Evolutionary conservation across 2,888 invertebrate species (phyloP).

Genomic region (Podotricha telesiphe): DNA sequence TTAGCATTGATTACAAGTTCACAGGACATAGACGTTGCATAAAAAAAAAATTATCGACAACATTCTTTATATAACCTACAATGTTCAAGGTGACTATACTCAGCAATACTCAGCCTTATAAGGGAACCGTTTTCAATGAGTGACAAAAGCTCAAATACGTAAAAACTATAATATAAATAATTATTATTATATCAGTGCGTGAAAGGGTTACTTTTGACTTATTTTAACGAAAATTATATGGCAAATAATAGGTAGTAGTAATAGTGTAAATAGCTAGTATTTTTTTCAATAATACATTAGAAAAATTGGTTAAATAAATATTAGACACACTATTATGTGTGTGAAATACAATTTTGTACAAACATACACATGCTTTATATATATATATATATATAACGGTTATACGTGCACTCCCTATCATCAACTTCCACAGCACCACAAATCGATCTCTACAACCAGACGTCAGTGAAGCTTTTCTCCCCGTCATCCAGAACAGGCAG

Average conservation of each 20-base stretch:
- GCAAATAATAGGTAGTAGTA: no score
- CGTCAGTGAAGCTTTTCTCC: slow-evolving; percentile 75
- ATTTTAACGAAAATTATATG: no score
- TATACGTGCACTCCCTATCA: no score
- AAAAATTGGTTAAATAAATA: no score
- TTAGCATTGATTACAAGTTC: slow-evolving; percentile 15
- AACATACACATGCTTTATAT: no score
- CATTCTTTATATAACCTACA: slow-evolving; percentile 19
- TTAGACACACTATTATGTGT: no score
- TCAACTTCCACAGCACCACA: slow-evolving; percentile 64
- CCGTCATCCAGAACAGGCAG: slow-evolving; percentile 62
- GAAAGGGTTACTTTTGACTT: no score
- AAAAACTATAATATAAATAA: background rate
- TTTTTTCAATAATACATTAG: no score
- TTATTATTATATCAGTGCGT: no score
- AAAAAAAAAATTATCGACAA: slow-evolving; percentile 13
- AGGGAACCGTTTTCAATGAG: slow-evolving; percentile 2
- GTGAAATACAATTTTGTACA: no score
- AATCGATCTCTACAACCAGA: slow-evolving; percentile 76
- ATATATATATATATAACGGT: background rate
- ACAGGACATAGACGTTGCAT: background rate
- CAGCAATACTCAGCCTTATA: slow-evolving; percentile 7
- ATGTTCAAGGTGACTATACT: slow-evolving; percentile 25
- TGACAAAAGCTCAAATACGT: background rate
- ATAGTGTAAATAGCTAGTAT: no score